Evolutionary conservation across 2,888 invertebrate genomes (phyloP), one percentile per base, ranked within the genome.

Genomic region (Pecten maximus): DNA sequence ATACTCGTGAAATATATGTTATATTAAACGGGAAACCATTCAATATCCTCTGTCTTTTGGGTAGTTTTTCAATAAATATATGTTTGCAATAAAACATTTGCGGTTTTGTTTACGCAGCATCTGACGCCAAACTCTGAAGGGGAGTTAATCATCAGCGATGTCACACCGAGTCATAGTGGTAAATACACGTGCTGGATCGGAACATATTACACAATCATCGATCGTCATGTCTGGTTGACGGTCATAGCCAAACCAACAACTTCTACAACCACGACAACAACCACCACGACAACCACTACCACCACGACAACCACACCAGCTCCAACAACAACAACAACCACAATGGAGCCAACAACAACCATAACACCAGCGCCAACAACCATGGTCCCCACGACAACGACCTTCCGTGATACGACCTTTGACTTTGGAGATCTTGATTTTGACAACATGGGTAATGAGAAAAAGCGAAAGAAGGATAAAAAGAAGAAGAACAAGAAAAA

Each of bases 171-270:
- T 23, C 94, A 96, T 89, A 93, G 93, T 16, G 95, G 95, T 0
- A 92, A 95, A 88, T 96, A 95, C 89, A 93, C 93, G 0, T 96
- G 95, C 93, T 92, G 95, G 48, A 94, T 94, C 2, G 95, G 95
- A 0, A 95, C 95, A 89, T 92, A 94, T 40, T 93, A 93, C 89
- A 95, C 95, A 0, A 92, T 95, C 40, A 94, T 94, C 44, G 94
- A 94, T 89, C 93, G 93, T 23, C 93, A 93, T 40, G 95, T 94
- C 86, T 95, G 93, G 91, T 91, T 96, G 10, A 94, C 91, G 4
- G 94, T 96, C 4, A 86, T 93, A 1, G 93, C 91, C 19, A 88
- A 88, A 15, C 92, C 91, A 28, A 91, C 91, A 28, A 93, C 94
- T 0, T 93, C 93, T 0, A 94, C 92, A 8, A 93, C 93, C 39